Conservation (phyloP, 2,888 invertebrate species). For the Pilophorus perplexus region DNA sequence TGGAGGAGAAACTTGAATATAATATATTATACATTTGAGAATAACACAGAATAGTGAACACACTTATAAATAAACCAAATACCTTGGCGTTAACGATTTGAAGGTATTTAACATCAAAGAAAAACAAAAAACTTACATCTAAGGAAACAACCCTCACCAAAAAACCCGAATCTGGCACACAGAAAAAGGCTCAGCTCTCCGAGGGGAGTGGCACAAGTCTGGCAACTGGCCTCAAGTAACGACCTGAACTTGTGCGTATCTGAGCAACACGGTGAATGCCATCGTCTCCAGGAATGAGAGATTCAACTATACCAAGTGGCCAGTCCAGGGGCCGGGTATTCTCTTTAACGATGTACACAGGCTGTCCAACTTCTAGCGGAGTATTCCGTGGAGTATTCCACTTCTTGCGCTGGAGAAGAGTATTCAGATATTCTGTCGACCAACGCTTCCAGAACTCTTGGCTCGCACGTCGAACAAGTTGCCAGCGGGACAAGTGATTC, state of each 20-base stretch:
- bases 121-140: no score
- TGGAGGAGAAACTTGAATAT: no score
- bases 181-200: no score
- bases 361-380: constrained; percentile 8
- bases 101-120: no score
- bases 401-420: constrained; percentile 22
- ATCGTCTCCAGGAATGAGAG: neutral
- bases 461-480: neutral
- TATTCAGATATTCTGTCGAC: no score
- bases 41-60: no score
- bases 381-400: neutral
- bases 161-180: no score
- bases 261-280: neutral
- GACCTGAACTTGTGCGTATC: neutral
- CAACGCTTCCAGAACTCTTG: constrained; percentile 17
- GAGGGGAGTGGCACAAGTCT: neutral
- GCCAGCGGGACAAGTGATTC: neutral
- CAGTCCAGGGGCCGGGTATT: constrained; percentile 6
- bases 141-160: no score
- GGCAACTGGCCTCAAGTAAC: neutral
- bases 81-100: no score
- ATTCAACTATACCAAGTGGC: neutral
- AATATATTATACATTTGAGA: no score
- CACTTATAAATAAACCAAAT: no score
- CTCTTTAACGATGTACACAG: neutral